Conservation (phyloP, 2,797 vertebrate genomes). For the Rousettus madagascariensis region DNA sequence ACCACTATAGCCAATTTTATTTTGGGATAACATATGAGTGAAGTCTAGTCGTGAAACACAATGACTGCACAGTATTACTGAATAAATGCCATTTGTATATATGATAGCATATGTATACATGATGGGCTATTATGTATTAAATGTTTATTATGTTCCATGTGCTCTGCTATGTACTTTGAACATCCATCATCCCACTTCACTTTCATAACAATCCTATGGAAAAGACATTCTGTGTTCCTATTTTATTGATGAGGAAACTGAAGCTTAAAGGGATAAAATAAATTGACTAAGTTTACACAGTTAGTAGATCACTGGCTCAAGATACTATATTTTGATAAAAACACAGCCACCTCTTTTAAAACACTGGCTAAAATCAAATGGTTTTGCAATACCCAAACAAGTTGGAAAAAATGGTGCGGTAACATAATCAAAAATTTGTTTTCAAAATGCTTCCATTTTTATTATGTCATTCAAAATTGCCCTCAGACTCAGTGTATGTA, state of each 20-base stretch:
- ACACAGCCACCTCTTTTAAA: neutral
- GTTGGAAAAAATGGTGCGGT: neutral
- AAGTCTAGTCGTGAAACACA: neutral
- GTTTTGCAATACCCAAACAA: neutral
- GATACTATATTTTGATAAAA: neutral
- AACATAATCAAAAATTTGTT: conserved; percentile 13
- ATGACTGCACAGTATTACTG: neutral
- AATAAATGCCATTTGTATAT: neutral
- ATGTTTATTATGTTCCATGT: neutral
- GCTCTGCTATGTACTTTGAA: neutral
- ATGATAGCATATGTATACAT: neutral
- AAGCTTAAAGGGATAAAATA: neutral
- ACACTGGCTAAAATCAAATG: neutral
- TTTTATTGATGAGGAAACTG: conserved; percentile 15
- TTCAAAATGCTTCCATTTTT: conserved; percentile 57
- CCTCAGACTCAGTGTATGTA: conserved; percentile 56
- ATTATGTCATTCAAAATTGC: conserved; percentile 71
- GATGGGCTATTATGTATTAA: neutral
- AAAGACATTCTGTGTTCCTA: neutral
- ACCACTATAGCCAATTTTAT: neutral
- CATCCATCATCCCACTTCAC: neutral
- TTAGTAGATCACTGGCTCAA: neutral
- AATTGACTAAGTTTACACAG: neutral
- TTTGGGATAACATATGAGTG: neutral
- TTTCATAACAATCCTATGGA: neutral